Percentiles rank a stretch among this genome's conserved stretches.
These are phyloP conservation scores for Alloplasta piceator DNA, from an alignment of 2,888 invertebrate genomes.

Conservation along the genomic window DNA sequence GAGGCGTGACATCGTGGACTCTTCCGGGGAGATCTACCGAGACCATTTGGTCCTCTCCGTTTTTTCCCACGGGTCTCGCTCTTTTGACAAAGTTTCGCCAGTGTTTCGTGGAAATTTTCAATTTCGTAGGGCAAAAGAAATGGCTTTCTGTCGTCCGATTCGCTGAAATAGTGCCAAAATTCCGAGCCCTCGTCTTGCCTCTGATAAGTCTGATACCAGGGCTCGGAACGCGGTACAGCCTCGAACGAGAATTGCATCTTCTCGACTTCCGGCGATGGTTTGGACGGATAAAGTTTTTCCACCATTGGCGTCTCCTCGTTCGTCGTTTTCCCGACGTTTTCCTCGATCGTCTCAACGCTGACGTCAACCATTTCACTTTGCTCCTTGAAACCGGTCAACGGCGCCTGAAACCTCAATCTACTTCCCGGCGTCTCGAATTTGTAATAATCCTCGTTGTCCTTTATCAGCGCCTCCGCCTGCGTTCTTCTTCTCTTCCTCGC, in stretches of 20 bases:
- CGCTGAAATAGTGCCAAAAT: constrained; percentile 86
- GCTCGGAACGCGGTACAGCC: constrained; percentile 88
- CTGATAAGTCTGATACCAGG: constrained; percentile 92
- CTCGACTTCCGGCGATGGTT: constrained; percentile 84
- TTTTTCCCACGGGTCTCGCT: constrained; percentile 66
- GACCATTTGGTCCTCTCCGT: constrained; percentile 59
- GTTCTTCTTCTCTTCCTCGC: constrained; percentile 84
- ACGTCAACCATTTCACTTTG: no score
- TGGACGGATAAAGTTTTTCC: constrained; percentile 78
- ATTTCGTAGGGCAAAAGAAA: constrained; percentile 91
- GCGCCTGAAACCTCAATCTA: constrained; percentile 83
- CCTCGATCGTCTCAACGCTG: constrained; percentile 71
- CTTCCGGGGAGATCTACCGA: constrained; percentile 88
- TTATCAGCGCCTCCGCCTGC: constrained; percentile 85
- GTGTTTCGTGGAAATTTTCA: constrained; percentile 82
- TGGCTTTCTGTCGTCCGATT: constrained; percentile 86
- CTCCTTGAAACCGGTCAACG: constrained; percentile 82
- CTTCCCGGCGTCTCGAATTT: constrained; percentile 84
- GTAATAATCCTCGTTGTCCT: constrained; percentile 86
- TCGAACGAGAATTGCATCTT: constrained; percentile 91
- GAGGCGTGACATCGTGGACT: constrained; percentile 95
- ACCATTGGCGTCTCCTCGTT: constrained; percentile 48
- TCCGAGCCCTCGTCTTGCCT: constrained; percentile 90
- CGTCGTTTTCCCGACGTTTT: constrained; percentile 70
- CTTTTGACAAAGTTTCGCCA: constrained; percentile 71